phyloP scores from a whole-genome alignment of 2,888 invertebrate genomes.

The Stegana nigrithorax region DNA sequence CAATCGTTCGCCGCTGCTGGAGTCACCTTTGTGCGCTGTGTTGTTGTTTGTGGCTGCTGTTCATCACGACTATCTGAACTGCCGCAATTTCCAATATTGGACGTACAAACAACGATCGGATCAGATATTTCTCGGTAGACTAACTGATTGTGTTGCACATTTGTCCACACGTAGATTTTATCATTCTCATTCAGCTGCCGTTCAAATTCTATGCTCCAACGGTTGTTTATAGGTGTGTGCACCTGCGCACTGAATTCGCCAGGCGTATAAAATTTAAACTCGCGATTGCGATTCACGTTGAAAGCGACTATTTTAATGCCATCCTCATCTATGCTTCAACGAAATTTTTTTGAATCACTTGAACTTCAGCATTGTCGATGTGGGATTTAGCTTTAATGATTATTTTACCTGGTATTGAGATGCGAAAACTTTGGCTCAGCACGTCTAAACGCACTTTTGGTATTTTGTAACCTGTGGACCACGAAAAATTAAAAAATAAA shows the following conservation, averaged over 20 bases:
- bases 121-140: conserved; percentile 56
- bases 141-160: conserved; percentile 71
- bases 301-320: conserved; percentile 73
- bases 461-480: conserved; percentile 40
- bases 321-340: conserved; percentile 69
- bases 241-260: conserved; percentile 72
- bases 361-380: background rate
- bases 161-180: conserved; percentile 74
- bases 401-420: conserved; percentile 57
- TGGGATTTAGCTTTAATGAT: background rate
- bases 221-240: conserved; percentile 65
- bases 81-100: conserved; percentile 33
- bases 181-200: conserved; percentile 71
- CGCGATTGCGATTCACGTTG: conserved; percentile 74
- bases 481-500: no score
- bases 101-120: conserved; percentile 39
- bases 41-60: background rate
- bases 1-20: conserved; percentile 20
- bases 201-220: conserved; percentile 71
- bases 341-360: background rate
- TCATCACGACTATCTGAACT: background rate
- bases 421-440: conserved; percentile 49
- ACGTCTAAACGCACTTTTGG: conserved; percentile 47
- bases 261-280: conserved; percentile 69
- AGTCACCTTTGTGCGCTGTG: conserved; percentile 26